Conservation (phyloP, 2,113 vertebrate genomes). For the Nothoprocta perdicaria region DNA sequence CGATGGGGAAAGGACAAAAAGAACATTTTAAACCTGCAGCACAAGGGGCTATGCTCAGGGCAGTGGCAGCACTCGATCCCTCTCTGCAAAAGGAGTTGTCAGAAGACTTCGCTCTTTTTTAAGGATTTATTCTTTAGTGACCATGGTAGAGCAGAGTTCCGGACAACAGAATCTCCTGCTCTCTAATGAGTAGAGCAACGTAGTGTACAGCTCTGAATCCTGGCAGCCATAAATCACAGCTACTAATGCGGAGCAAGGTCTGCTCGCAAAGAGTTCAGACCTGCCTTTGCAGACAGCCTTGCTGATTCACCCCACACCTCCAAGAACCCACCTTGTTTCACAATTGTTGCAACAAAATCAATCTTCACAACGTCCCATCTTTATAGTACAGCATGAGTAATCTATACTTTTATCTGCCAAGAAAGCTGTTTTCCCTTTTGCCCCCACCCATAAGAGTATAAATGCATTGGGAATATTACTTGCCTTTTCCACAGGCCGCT, state of each 20-base stretch:
- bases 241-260: neutral
- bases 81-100: neutral
- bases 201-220: neutral
- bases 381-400: neutral
- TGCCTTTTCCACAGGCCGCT: conserved; percentile 95
- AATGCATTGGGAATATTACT: neutral
- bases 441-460: too few relatives aligned
- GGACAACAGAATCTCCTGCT: neutral
- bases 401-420: neutral
- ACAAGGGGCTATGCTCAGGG: neutral
- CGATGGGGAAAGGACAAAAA: neutral
- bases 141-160: neutral
- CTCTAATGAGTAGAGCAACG: fast-evolving
- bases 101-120: neutral
- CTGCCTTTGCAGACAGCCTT: neutral
- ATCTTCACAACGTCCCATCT: neutral
- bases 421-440: neutral
- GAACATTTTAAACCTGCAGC: fast-evolving
- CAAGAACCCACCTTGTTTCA: neutral
- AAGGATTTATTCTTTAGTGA: neutral
- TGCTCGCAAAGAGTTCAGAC: fast-evolving
- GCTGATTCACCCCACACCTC: neutral
- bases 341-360: neutral
- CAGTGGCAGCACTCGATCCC: fast-evolving
- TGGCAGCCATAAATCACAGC: neutral